A percentile compares a stretch with the other conserved stretches of the same genome.
Evolutionary conservation across 2,797 vertebrate species (phyloP).

Genomic region (Sebastes matsubarae): DNA sequence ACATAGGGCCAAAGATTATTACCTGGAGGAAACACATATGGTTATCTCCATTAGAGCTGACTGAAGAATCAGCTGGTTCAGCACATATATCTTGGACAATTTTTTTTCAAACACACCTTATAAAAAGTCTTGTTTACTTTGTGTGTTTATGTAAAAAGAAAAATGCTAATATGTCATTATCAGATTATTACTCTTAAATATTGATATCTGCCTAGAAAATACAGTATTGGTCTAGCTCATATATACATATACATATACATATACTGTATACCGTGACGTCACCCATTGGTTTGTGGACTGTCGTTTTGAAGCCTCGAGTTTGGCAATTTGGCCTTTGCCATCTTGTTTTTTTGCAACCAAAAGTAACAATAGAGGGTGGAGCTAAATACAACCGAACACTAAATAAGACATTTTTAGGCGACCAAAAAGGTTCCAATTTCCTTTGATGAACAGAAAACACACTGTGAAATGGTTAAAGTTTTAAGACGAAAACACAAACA

Average conservation of each 20-base stretch:
- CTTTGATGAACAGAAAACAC: too few relatives aligned
- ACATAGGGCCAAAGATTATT: neutral
- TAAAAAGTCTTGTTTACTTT: neutral
- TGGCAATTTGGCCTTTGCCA: fast-evolving
- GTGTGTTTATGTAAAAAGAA: neutral
- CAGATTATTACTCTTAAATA: neutral
- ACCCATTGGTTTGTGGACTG: too few relatives aligned
- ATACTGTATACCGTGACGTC: too few relatives aligned
- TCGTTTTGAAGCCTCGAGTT: too few relatives aligned
- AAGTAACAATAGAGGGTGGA: too few relatives aligned
- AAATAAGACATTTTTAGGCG: too few relatives aligned
- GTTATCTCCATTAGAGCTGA: neutral
- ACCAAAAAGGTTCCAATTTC: too few relatives aligned
- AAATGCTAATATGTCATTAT: neutral
- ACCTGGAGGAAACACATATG: neutral
- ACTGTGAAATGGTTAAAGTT: too few relatives aligned
- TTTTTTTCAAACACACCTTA: neutral
- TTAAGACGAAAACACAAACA: too few relatives aligned
- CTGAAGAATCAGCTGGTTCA: neutral
- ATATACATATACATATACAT: too few relatives aligned
- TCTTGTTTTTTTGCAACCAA: too few relatives aligned
- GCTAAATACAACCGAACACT: too few relatives aligned
- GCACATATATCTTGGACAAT: neutral
- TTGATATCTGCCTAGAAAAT: neutral
- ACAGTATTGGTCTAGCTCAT: neutral